Conservation (phyloP, 2,797 vertebrate genomes). For the Bradypodion pumilum region DNA sequence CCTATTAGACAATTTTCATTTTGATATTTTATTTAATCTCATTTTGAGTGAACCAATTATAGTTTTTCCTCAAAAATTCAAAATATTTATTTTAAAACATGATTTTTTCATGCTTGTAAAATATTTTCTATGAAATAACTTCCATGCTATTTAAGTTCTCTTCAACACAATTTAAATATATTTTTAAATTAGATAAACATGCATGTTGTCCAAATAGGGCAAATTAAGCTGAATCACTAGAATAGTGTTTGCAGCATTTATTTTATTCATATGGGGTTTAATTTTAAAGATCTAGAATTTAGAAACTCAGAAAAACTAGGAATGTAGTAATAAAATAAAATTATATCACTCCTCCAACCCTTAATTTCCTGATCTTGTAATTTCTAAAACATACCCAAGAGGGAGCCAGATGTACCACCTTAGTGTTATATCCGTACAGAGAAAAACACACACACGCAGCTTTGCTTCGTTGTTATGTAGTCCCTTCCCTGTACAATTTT, state of each 20-base stretch:
- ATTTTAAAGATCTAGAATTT: constrained; percentile 27
- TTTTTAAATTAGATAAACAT: constrained; percentile 1
- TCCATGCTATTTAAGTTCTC: neutral
- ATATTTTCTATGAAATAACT: neutral
- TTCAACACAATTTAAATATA: neutral
- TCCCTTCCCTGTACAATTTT: constrained; percentile 18
- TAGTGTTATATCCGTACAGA: constrained; percentile 53
- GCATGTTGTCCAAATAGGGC: neutral
- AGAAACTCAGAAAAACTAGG: constrained; percentile 5
- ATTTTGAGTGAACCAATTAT: neutral
- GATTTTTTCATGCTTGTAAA: neutral
- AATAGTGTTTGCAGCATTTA: neutral
- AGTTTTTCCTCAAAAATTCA: neutral
- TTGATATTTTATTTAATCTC: neutral
- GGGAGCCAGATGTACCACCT: constrained; percentile 61
- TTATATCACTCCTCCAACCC: neutral
- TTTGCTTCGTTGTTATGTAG: constrained; percentile 53
- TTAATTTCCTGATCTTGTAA: constrained; percentile 50
- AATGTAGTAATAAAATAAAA: neutral
- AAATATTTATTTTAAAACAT: neutral
- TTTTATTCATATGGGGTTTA: neutral
- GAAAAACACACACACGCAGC: constrained; percentile 61
- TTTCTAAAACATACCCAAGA: constrained; percentile 58
- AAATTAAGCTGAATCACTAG: constrained; percentile 1
- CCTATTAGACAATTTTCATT: neutral